phyloP scores from a whole-genome alignment of 2,113 vertebrate genomes.

The Trogon surrucura region DNA sequence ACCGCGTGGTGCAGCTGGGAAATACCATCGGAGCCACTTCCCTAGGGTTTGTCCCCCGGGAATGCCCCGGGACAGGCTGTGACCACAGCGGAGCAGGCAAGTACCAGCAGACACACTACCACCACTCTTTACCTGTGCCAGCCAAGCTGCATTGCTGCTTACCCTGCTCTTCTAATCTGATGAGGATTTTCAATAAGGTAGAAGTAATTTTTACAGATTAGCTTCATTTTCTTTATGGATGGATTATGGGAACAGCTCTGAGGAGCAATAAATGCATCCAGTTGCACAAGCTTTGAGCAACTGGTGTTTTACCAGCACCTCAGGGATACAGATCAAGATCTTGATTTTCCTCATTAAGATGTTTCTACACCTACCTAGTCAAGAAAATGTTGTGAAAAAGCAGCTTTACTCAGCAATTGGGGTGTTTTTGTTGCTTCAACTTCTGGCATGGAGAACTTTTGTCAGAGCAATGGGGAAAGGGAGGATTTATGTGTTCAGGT shows the following conservation, averaged over 20 bases:
- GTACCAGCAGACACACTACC: rapidly evolving
- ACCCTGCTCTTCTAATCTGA: neutral
- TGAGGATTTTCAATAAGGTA: neutral
- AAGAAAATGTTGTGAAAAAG: neutral
- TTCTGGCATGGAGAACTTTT: neutral
- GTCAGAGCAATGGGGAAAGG: neutral
- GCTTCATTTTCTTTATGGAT: neutral
- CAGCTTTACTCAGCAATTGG: neutral
- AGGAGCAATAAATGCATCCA: neutral
- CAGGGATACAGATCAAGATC: neutral
- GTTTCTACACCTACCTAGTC: neutral
- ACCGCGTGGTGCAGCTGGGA: neutral
- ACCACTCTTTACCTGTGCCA: neutral
- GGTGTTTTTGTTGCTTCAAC: neutral
- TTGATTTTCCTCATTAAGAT: neutral
- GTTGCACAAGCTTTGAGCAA: neutral
- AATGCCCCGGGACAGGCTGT: neutral
- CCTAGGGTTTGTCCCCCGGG: rapidly evolving
- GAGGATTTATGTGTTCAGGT: neutral
- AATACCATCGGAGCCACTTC: neutral
- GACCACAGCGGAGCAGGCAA: neutral
- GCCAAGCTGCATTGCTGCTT: neutral
- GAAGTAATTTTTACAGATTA: neutral
- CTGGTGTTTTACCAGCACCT: neutral
- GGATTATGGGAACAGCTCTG: neutral